These are phyloP conservation scores for Tachysurus fulvidraco DNA, from an alignment of 2,113 vertebrate genomes.

Conservation along the genomic window DNA sequence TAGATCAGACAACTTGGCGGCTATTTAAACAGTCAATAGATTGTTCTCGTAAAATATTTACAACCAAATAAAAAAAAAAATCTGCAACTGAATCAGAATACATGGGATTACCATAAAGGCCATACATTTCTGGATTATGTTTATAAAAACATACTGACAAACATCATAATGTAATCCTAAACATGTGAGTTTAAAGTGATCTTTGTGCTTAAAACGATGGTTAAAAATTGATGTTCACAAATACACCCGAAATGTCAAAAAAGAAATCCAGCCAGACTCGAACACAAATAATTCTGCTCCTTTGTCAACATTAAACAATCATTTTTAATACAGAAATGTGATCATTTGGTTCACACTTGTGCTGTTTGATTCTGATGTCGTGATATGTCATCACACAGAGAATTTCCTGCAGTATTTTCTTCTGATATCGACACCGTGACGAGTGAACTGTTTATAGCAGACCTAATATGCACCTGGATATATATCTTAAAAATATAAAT, in stretches of 20 bases:
- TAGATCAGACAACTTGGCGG: not conserved
- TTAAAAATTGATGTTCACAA: not conserved
- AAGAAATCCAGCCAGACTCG: not conserved
- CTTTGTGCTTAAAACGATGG: not conserved
- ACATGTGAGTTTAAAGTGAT: not conserved
- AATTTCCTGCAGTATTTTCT: conserved; percentile 36
- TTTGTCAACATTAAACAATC: conserved; percentile 37
- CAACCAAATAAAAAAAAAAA: not conserved
- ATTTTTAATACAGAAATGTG: conserved; percentile 39
- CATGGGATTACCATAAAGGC: conserved; percentile 3
- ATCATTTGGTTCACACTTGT: conserved; percentile 49
- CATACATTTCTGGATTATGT: conserved; percentile 11
- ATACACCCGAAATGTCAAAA: not conserved
- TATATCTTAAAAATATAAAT: conserved; percentile 26
- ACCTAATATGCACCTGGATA: conserved; percentile 45
- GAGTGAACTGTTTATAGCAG: conserved; percentile 29
- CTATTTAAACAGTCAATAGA: conserved; percentile 2
- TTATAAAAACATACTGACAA: not conserved
- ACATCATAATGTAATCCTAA: conserved; percentile 5
- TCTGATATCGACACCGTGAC: conserved; percentile 23
- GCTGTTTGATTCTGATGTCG: conserved; percentile 44
- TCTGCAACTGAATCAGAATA: not conserved
- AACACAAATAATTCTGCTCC: not conserved
- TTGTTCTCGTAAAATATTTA: not conserved
- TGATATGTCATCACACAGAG: conserved; percentile 10